Evolutionary conservation across 1,140 invertebrate genomes (phyloP).

Genomic region (Aphelenchoides besseyi): DNA sequence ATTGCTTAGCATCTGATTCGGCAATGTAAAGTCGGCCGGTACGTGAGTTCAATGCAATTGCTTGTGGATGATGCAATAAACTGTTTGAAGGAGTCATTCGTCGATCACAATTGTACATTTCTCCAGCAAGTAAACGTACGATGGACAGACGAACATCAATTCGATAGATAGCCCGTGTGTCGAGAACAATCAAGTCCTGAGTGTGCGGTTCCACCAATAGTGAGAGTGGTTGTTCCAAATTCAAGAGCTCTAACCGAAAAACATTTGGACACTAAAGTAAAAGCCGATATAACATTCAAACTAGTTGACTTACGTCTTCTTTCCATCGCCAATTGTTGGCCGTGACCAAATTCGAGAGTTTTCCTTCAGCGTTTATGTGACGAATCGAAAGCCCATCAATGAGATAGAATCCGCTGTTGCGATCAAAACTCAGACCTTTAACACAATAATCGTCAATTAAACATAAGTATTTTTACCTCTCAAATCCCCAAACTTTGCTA

Average conservation of each 20-base stretch:
- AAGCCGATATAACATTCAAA: no score
- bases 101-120: not conserved
- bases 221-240: not conserved
- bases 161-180: not conserved
- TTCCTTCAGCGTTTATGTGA: not conserved
- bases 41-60: not conserved
- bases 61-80: not conserved
- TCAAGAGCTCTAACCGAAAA: conserved; percentile 1
- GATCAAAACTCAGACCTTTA: not conserved
- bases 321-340: not conserved
- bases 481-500: not conserved
- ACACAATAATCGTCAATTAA: not conserved
- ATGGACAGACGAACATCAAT: conserved; percentile 5
- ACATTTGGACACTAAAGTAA: not conserved
- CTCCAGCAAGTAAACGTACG: not conserved
- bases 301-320: no score
- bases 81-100: not conserved
- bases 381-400: not conserved
- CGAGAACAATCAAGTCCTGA: conserved; percentile 7
- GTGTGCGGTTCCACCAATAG: not conserved
- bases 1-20: not conserved
- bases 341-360: not conserved
- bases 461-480: not conserved
- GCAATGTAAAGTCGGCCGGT: not conserved
- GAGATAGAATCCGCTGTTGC: not conserved